A percentile compares a stretch with the other conserved stretches of the same genome.
Evolutionary conservation across 2,888 invertebrate species (phyloP).

Genomic region (Furcula furcula): DNA sequence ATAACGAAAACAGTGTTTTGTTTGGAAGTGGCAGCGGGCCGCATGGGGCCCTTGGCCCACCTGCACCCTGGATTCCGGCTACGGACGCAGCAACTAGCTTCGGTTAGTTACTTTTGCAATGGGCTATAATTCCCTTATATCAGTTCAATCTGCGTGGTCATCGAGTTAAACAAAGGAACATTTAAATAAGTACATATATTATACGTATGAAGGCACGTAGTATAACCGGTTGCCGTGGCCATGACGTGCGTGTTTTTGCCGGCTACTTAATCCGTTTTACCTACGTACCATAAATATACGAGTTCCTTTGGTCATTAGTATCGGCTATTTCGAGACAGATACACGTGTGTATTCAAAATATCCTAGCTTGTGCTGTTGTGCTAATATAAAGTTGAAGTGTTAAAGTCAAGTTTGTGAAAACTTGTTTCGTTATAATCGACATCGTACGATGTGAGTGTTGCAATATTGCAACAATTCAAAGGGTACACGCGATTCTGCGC

Average conservation of each 20-base stretch:
- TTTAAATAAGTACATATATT: conserved; percentile 3
- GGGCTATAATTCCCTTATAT: too few species aligned
- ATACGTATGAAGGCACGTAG: conserved; percentile 7
- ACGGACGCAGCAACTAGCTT: conserved; percentile 13
- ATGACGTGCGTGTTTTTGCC: conserved; percentile 18
- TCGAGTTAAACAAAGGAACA: conserved; percentile 21
- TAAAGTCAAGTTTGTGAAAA: background rate
- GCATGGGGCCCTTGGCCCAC: conserved; percentile 23
- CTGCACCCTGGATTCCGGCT: conserved; percentile 9
- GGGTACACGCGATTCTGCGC: conserved; percentile 15
- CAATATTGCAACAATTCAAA: conserved; percentile 19
- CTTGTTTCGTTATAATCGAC: background rate
- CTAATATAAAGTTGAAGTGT: background rate
- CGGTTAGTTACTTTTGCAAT: conserved; percentile 21
- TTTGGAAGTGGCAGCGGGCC: conserved; percentile 69
- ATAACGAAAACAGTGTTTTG: conserved; percentile 42
- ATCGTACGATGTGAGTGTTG: conserved; percentile 9
- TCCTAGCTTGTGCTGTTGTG: background rate
- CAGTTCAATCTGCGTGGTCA: background rate
- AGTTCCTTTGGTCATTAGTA: conserved; percentile 14
- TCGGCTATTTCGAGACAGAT: conserved; percentile 8
- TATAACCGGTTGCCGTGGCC: conserved; percentile 22
- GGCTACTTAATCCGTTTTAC: conserved; percentile 10
- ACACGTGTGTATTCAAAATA: conserved; percentile 11
- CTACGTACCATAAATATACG: conserved; percentile 5